Percentiles rank a stretch among this genome's conserved stretches.
Evolutionary conservation across 2,113 vertebrate genomes (phyloP).

Genomic region (Proteles cristata): DNA sequence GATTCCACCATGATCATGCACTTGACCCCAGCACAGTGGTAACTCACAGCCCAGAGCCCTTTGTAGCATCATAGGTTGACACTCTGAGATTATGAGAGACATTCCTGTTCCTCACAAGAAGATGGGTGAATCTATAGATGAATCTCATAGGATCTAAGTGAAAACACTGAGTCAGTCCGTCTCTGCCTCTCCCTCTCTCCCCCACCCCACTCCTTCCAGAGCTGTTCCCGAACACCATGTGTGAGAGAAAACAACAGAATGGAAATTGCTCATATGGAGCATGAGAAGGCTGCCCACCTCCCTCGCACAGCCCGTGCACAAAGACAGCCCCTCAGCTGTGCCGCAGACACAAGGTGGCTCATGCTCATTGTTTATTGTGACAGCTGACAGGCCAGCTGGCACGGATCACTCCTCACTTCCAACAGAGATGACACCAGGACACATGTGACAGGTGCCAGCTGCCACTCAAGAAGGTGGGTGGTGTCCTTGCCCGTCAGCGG

Average conservation of each 20-base stretch:
- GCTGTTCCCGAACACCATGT: conserved; percentile 74
- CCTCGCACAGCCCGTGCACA: conserved; percentile 62
- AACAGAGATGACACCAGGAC: conserved; percentile 63
- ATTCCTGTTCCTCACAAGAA: background rate
- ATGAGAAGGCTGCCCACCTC: conserved; percentile 68
- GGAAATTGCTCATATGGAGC: conserved; percentile 76
- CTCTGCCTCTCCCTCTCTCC: background rate
- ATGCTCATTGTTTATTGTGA: conserved; percentile 66
- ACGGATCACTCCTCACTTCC: conserved; percentile 69
- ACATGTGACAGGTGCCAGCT: conserved; percentile 67
- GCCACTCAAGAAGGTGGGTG: conserved; percentile 40
- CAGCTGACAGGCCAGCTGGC: conserved; percentile 79
- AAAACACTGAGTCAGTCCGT: conserved; percentile 49
- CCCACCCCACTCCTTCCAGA: conserved; percentile 29
- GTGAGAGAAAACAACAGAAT: conserved; percentile 76
- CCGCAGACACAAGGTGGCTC: conserved; percentile 69
- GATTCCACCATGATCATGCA: background rate
- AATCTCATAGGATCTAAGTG: conserved; percentile 27
- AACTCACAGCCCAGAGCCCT: background rate
- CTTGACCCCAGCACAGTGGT: background rate
- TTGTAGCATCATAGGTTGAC: background rate
- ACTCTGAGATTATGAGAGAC: background rate
- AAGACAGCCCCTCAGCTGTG: conserved; percentile 75
- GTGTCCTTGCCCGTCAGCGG: background rate
- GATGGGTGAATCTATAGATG: background rate